Conservation (phyloP, 2,797 vertebrate species). For the Chloroceryle amazona region DNA sequence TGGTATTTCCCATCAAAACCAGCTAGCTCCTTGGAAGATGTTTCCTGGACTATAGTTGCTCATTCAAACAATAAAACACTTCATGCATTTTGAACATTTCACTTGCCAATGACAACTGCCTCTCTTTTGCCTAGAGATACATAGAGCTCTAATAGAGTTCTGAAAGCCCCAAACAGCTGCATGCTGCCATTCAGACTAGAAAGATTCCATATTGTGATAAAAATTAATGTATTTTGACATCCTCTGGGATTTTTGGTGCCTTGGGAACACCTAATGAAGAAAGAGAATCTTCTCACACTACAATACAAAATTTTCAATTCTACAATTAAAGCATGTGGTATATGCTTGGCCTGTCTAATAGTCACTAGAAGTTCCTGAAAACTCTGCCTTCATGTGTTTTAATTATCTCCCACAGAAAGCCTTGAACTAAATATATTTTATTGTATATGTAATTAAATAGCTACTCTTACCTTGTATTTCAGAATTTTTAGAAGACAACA, state of each 20-base stretch:
- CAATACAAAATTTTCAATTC: constrained; percentile 39
- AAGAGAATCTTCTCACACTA: constrained; percentile 87
- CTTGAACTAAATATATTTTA: constrained; percentile 27
- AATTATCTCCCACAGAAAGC: constrained; percentile 24
- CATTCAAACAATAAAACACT: constrained; percentile 66
- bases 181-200: constrained; percentile 93
- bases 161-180: constrained; percentile 90
- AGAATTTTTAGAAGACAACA: constrained; percentile 33
- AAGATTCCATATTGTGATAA: constrained; percentile 91
- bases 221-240: constrained; percentile 95
- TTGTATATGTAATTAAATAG: constrained; percentile 28
- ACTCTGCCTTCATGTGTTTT: neutral
- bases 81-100: constrained; percentile 80
- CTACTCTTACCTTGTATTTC: constrained; percentile 19
- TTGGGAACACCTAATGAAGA: constrained; percentile 90
- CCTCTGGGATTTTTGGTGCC: constrained; percentile 87
- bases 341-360: neutral
- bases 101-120: constrained; percentile 86
- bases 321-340: constrained; percentile 12
- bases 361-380: neutral
- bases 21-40: constrained; percentile 23
- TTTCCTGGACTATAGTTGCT: constrained; percentile 16
- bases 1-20: neutral
- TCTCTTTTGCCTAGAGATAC: constrained; percentile 87
- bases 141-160: constrained; percentile 87